These are phyloP conservation scores for Aphelocoma coerulescens DNA, from an alignment of 2,113 vertebrate species.

Conservation along the genomic window DNA sequence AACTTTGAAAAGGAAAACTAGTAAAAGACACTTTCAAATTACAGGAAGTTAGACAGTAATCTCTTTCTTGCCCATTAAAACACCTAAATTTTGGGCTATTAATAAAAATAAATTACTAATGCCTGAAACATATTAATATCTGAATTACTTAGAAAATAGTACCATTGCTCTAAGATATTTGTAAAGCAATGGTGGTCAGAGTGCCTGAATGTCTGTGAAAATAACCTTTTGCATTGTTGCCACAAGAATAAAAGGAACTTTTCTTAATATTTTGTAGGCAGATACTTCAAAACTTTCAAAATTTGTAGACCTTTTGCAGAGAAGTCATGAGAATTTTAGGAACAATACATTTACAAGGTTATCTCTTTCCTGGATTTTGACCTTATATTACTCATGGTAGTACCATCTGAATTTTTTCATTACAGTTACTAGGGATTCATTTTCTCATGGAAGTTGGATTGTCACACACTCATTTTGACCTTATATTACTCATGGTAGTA, in stretches of 20 bases:
- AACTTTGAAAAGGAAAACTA: neutral
- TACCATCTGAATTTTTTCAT: neutral
- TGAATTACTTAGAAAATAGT: neutral
- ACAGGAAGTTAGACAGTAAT: neutral
- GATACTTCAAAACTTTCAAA: neutral
- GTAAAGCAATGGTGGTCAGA: neutral
- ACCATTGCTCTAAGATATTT: neutral
- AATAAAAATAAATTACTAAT: neutral
- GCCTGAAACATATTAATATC: neutral
- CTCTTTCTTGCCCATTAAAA: neutral
- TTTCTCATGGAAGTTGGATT: neutral
- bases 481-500: neutral
- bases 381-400: neutral
- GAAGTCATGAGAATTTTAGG: neutral
- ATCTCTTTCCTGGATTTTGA: neutral
- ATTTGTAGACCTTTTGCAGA: neutral
- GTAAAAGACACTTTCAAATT: neutral
- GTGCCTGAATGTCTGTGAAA: neutral
- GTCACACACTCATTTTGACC: neutral
- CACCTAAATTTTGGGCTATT: neutral
- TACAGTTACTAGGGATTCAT: neutral
- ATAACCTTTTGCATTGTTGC: neutral
- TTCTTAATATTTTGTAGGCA: neutral
- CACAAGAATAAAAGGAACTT: neutral
- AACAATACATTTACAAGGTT: neutral